Conservation (phyloP, 2,888 invertebrate species). For the Melangyna quadrimaculata region DNA sequence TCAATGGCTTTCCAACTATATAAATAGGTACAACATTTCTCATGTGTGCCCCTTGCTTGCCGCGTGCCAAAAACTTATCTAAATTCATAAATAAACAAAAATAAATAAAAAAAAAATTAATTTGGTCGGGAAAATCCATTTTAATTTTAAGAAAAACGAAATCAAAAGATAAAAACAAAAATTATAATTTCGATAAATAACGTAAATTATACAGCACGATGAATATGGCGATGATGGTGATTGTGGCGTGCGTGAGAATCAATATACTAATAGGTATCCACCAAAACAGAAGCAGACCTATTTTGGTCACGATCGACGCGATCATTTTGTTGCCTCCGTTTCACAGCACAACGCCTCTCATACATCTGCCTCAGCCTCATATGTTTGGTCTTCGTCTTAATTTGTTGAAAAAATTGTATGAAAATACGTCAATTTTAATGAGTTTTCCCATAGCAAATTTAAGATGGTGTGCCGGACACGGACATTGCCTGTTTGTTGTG, state of each 20-base stretch:
- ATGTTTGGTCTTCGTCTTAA: slow-evolving; percentile 48
- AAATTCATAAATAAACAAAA: slow-evolving; percentile 41
- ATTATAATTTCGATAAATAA: slow-evolving; percentile 58
- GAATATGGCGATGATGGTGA: not conserved
- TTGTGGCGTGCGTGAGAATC: slow-evolving; percentile 52
- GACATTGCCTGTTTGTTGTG: slow-evolving; percentile 20
- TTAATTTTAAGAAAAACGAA: not conserved
- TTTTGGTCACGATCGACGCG: slow-evolving; percentile 65
- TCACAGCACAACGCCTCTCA: not conserved
- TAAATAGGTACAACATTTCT: not conserved
- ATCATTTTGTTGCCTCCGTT: not conserved
- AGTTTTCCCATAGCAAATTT: slow-evolving; percentile 25
- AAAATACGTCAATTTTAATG: slow-evolving; percentile 55
- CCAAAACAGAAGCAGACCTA: slow-evolving; percentile 53
- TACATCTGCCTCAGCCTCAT: slow-evolving; percentile 19
- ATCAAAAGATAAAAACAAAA: slow-evolving; percentile 45
- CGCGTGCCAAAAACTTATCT: slow-evolving; percentile 34
- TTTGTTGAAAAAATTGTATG: slow-evolving; percentile 46
- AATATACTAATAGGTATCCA: slow-evolving; percentile 5
- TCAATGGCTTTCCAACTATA: slow-evolving; percentile 14
- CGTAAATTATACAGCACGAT: slow-evolving; percentile 28
- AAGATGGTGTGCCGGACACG: slow-evolving; percentile 55
- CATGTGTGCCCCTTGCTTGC: not conserved
- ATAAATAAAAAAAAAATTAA: not conserved
- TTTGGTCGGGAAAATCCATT: not conserved